These are phyloP conservation scores for Caenorhabditis sp. DNA, from an alignment of 2,888 invertebrate species.

Conservation along the genomic window DNA sequence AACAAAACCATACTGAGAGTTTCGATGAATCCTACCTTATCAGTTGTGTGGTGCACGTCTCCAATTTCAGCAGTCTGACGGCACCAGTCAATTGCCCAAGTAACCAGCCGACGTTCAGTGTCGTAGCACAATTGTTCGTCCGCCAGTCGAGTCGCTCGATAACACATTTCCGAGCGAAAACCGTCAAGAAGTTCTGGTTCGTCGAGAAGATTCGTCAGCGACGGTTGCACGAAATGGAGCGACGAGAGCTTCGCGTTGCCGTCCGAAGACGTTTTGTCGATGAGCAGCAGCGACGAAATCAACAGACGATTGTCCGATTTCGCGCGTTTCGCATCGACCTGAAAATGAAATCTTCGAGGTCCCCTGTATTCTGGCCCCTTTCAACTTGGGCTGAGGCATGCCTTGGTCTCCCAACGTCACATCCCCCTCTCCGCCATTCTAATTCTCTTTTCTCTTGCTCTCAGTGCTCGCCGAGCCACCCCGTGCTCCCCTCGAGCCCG, in stretches of 20 bases:
- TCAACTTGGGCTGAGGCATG: too few species aligned
- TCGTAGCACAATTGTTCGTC: slow-evolving; percentile 60
- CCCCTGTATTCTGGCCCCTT: too few species aligned
- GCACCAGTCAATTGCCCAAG: slow-evolving; percentile 71
- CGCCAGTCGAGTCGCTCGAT: slow-evolving; percentile 60
- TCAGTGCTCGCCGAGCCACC: background rate
- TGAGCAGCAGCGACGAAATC: slow-evolving; percentile 62
- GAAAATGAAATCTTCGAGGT: slow-evolving; percentile 28
- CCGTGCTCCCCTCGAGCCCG: background rate
- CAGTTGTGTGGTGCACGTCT: slow-evolving; percentile 51
- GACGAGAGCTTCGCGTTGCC: slow-evolving; percentile 57
- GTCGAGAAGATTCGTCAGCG: slow-evolving; percentile 61
- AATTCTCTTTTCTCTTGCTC: background rate
- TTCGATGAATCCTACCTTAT: slow-evolving; percentile 43
- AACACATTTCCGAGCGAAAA: slow-evolving; percentile 68
- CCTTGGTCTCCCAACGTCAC: background rate
- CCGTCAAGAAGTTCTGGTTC: slow-evolving; percentile 71
- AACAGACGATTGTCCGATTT: slow-evolving; percentile 63
- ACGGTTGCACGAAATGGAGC: slow-evolving; percentile 42
- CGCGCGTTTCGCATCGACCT: slow-evolving; percentile 58
- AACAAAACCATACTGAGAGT: background rate
- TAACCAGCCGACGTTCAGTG: slow-evolving; percentile 68
- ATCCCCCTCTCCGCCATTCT: background rate
- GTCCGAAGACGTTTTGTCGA: slow-evolving; percentile 64
- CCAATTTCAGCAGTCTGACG: slow-evolving; percentile 67